Base-by-base conservation (phyloP, 2,797 vertebrate genomes). In the Hemitrygon akajei region DNA sequence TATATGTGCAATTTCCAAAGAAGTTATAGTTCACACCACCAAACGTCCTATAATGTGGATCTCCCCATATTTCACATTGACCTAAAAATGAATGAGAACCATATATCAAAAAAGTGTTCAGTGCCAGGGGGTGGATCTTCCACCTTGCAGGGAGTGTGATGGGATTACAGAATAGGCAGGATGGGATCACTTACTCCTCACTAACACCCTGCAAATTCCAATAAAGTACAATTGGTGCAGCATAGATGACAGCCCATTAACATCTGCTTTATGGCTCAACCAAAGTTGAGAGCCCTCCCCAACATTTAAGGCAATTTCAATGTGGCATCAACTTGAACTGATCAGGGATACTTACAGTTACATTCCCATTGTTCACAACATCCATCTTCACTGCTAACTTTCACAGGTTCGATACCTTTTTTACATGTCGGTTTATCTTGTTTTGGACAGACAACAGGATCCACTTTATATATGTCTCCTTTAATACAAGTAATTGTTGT, bases 321-420 rank as follows among this genome's bases (percentile, higher is more conserved):
- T 79, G 22, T n/a, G 6, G 18, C 56, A 81, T 5, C 34, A 69
- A 82, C 69, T 66, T 69, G 40, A 93, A 84, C 25, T 73, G 11
- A 58, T 14, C 27, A 25, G 12, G 56, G 82, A 81, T 93, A 86
- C 93, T 93, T 40, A 93, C 93, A 84, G n/a, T 69, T 69, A 86
- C 93, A 93, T 69, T 93, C 82, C 93, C 93, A 93, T 40, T 27
- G 63, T 60, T 82, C 79, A 75, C 93, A 93, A 79, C 93, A 93
- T 63, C 93, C 93, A 16, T 93, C 12, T 66, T 82, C 82, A 5
- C 60, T 86, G 40, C 1, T 69, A 81, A 93, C n/a, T 93, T 93
- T 93, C 79, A 84, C 79, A 16, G 93, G 77, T 30, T 34, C 10
- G 1, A 86, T 25, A 27, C 34, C 30, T 56, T 81, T 66, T 6